Base-by-base conservation (phyloP, 2,797 vertebrate genomes). In the Myotis pilosus region DNA sequence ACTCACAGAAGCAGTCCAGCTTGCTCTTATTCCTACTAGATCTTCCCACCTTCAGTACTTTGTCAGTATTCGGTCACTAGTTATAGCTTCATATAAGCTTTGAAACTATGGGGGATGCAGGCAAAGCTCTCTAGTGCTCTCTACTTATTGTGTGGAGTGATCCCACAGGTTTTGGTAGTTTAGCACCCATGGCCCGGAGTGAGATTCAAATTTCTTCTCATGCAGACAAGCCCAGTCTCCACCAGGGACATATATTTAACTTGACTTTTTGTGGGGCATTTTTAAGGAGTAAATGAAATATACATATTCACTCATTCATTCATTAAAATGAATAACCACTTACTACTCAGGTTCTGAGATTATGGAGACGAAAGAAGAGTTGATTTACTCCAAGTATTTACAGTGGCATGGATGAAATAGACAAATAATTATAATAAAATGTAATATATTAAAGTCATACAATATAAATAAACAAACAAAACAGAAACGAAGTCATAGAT, bases 281-380 rank as follows among this genome's bases (percentile, higher is more conserved):
- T 92, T 87, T 86, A 51, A 89, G 44, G 66, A 83, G 64, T 68
- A 83, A 86, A 19, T 78, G 57, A 87, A 94, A 84, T 57, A 68
- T 12, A 19, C 11, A n/a, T 15, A 72, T 13, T 33, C 22, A 84
- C 44, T 88, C 51, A 44, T 62, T 57, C 44, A 49, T 22, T 85
- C 17, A 7, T 3, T 49, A 93, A 81, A 91, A 95, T 55, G 28
- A 51, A 72, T 66, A 23, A 79, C 13, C 16, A 51, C 10, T 53
- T 92, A 62, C 7, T 81, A 33, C 7, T 74, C 23, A 85, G 44
- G 11, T 4, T 78, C 20, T 94, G 28, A 23, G 33, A 84, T 86
- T 55, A 72, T 68, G 19, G 30, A 78, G 66, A 88, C 74, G 8
- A 62, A 53, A 69, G 92, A 51, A 76, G 1, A 53, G n/a, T 62